A percentile compares a stretch with the other conserved stretches of the same genome.
phyloP scores from a whole-genome alignment of 2,888 invertebrate genomes.

The Clusia tigrina region DNA sequence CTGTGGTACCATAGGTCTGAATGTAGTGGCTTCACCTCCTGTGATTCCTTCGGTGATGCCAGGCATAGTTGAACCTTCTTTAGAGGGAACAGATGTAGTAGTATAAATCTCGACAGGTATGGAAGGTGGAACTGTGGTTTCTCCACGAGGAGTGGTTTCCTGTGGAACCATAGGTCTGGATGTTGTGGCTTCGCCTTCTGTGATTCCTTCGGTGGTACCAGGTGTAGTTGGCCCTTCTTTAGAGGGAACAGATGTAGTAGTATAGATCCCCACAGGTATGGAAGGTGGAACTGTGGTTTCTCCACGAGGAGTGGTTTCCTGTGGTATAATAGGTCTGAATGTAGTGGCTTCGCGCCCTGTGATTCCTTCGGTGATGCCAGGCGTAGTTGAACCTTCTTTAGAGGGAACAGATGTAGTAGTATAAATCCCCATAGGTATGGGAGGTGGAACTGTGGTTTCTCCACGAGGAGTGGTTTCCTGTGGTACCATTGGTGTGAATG shows the following conservation, averaged over 20 bases:
- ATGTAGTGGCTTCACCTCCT: background rate
- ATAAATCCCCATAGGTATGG: background rate
- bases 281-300: no score
- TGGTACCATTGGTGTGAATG: background rate
- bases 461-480: constrained; percentile 3
- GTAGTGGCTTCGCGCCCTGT: constrained; percentile 1
- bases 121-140: no score
- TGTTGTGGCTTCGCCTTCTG: no score
- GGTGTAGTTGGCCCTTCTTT: no score
- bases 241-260: no score
- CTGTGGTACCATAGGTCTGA: background rate
- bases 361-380: constrained; percentile 6
- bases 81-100: background rate
- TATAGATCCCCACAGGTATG: no score
- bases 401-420: constrained; percentile 8
- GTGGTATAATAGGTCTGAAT: background rate
- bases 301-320: background rate
- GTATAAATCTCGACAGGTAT: no score
- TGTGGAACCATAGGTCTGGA: no score
- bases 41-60: background rate
- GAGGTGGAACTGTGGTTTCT: background rate
- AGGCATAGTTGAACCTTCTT: background rate
- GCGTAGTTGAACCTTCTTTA: background rate
- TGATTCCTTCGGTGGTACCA: no score
- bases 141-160: no score